Evolutionary conservation across 2,888 invertebrate species (phyloP).

Genomic region (Rotaria macrura): DNA sequence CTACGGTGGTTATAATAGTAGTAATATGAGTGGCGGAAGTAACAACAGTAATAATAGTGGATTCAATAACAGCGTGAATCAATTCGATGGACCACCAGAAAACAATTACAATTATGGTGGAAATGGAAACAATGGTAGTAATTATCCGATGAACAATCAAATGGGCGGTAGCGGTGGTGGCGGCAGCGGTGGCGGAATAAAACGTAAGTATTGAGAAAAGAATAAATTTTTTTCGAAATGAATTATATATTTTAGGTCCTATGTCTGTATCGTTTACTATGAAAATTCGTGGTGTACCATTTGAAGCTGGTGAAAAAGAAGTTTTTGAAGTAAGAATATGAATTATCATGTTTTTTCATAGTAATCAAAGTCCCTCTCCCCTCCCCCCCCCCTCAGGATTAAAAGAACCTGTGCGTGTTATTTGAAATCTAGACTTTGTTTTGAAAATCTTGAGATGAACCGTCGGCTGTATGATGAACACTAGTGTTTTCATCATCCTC

Average conservation of each 20-base stretch:
- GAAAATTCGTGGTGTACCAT: slow-evolving; percentile 21
- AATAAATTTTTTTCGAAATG: background rate
- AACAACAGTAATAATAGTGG: background rate
- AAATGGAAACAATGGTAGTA: background rate
- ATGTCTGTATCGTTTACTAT: slow-evolving; percentile 1
- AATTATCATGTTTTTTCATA: background rate
- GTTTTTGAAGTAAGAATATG: background rate
- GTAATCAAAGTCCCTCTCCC: no score
- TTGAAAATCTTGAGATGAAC: no score
- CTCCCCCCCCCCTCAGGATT: no score
- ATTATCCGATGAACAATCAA: background rate
- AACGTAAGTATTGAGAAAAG: background rate
- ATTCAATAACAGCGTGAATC: background rate
- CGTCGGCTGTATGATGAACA: no score
- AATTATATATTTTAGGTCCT: background rate
- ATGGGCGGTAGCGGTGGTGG: background rate
- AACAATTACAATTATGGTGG: background rate
- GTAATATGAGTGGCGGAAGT: background rate
- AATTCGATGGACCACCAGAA: background rate
- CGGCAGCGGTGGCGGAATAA: background rate
- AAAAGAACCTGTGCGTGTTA: no score
- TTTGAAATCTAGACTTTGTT: no score
- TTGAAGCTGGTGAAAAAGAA: slow-evolving; percentile 18
- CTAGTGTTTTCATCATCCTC: no score
- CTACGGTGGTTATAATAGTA: background rate